These are phyloP conservation scores for Diploptera punctata DNA, from an alignment of 2,888 invertebrate species.

Conservation along the genomic window DNA sequence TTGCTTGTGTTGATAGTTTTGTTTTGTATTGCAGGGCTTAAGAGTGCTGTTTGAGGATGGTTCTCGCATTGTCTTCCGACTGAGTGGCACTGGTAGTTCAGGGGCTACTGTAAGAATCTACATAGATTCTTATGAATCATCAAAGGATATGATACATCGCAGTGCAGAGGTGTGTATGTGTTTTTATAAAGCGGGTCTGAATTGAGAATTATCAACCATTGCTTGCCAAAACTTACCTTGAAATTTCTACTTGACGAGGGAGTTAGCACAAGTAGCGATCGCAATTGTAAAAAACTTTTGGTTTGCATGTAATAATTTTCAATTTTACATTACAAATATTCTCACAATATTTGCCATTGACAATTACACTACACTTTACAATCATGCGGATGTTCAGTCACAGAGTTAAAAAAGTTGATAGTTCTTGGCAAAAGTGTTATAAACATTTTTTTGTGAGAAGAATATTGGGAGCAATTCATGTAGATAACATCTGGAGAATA, in stretches of 20 bases:
- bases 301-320: background rate
- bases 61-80: conserved; percentile 89
- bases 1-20: too few species aligned
- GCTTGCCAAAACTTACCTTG: background rate
- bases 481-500: too few species aligned
- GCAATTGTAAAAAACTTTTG: background rate
- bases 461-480: too few species aligned
- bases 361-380: too few species aligned
- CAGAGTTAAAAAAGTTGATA: too few species aligned
- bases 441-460: too few species aligned
- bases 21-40: conserved; percentile 71
- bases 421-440: too few species aligned
- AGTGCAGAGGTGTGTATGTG: background rate
- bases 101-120: conserved; percentile 98
- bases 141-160: conserved; percentile 48
- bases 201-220: too few species aligned
- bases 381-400: too few species aligned
- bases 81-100: conserved; percentile 98
- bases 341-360: too few species aligned
- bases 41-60: conserved; percentile 94
- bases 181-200: background rate
- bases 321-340: too few species aligned
- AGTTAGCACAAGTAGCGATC: background rate
- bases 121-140: conserved; percentile 90
- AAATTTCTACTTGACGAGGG: background rate